Evolutionary conservation across 1,140 invertebrate species (phyloP), one percentile per base, ranked within the genome.

Genomic region (Saccostrea echinata): DNA sequence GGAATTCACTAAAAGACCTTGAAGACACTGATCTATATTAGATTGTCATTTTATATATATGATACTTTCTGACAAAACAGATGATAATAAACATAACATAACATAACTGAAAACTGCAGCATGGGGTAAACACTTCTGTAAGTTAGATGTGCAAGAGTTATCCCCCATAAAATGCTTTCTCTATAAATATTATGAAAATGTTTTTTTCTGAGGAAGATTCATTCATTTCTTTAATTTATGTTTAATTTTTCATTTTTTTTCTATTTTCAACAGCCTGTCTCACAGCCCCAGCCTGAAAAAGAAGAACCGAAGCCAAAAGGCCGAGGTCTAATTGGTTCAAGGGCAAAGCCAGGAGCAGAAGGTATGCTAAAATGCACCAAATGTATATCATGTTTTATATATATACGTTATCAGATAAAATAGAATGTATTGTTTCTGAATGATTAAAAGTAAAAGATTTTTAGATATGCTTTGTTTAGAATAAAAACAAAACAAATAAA

Each of bases 241-340:
- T 11, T 80, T 30, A 80, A 30, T 33, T 43, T 80, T n/a, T 80
- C 9, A 30, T 43, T 52, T 83, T 52, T 4, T 33, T 30, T 43
- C 13, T 43, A 9, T 33, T 24, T 33, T 30, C 8, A 18, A 51
- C 51, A 52, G 35, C 51, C 81, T 51, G 35, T 83, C n/a, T 52
- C 81, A 51, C 81, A 83, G 21, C 35, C 81, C n/a, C 81, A 83
- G 30, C 81, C 81, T 9, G 81, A 83, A 43, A 85, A 86, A 61
- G 88, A 88, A 33, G 71, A 86, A 81, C 13, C 55, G 27, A 91
- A 91, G 21, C 88, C 85, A 83, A 88, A 87, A n/a, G 81, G 80
- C 21, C 88, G 90, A 84, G 88, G 88, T 83, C 61, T 89, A 51
- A 89, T 89, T 81, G 88, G 88, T 12, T 83, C 80, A 43, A 88